These are phyloP conservation scores for Enteromius paludinosus DNA, from an alignment of 2,797 vertebrate genomes.

Conservation along the genomic window DNA sequence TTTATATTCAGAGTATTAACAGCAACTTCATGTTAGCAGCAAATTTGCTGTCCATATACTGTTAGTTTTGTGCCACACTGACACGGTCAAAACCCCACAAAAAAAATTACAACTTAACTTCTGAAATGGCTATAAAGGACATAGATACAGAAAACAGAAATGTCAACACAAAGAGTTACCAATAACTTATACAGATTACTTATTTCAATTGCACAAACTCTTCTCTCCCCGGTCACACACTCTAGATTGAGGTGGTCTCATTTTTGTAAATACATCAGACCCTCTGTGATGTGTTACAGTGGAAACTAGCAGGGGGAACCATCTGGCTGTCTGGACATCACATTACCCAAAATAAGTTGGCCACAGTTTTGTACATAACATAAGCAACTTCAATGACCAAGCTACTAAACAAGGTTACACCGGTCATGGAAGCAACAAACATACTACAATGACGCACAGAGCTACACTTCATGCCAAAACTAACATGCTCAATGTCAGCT, in stretches of 20 bases:
- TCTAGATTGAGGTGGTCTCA: constrained; percentile 70
- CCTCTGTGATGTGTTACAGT: not conserved
- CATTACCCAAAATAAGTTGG: constrained; percentile 26
- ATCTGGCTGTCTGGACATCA: not conserved
- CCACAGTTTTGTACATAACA: constrained; percentile 41
- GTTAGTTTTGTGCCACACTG: constrained; percentile 40
- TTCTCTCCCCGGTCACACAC: constrained; percentile 72
- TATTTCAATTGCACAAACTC: constrained; percentile 79
- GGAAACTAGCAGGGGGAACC: constrained; percentile 8
- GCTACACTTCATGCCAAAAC: constrained; percentile 79
- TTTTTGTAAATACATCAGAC: constrained; percentile 43
- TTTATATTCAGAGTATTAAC: constrained; percentile 45
- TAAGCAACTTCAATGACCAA: constrained; percentile 46
- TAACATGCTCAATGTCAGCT: constrained; percentile 71
- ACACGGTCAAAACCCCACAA: constrained; percentile 39
- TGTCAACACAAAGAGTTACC: constrained; percentile 66
- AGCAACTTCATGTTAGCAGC: constrained; percentile 44
- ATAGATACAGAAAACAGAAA: constrained; percentile 75
- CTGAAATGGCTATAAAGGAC: constrained; percentile 74
- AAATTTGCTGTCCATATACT: constrained; percentile 32
- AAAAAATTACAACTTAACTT: constrained; percentile 29
- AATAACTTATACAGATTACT: constrained; percentile 82
- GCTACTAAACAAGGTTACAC: constrained; percentile 67
- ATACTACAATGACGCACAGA: constrained; percentile 73
- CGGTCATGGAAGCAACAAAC: constrained; percentile 70